phyloP scores from a whole-genome alignment of 2,888 invertebrate genomes.

The Eupithecia inturbata region DNA sequence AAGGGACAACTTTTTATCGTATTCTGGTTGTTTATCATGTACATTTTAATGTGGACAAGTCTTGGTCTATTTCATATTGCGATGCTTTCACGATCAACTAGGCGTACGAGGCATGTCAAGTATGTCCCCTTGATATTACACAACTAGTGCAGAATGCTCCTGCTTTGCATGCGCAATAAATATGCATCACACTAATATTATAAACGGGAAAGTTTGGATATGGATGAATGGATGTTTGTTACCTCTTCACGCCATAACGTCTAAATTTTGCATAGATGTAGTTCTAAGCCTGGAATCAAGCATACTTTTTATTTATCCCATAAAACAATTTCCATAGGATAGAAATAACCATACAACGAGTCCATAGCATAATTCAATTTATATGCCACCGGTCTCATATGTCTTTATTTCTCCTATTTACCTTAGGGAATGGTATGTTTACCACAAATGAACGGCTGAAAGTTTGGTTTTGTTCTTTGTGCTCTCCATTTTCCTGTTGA shows the following conservation, averaged over 20 bases:
- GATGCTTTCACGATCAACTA: constrained; percentile 39
- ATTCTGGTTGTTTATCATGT: constrained; percentile 34
- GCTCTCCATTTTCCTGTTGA: background rate
- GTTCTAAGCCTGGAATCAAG: no score
- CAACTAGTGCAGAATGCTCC: constrained; percentile 54
- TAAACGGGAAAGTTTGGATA: no score
- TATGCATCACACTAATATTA: no score
- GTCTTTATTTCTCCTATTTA: constrained; percentile 44
- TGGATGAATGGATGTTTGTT: no score
- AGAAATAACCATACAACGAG: no score
- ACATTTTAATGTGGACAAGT: constrained; percentile 37
- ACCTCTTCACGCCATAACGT: no score
- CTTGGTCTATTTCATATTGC: constrained; percentile 42
- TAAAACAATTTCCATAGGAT: no score
- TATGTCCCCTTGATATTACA: constrained; percentile 53
- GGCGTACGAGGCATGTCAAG: constrained; percentile 43
- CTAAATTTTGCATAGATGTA: no score
- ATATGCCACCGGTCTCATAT: constrained; percentile 44
- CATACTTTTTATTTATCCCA: no score
- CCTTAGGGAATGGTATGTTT: constrained; percentile 45
- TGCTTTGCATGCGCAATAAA: constrained; percentile 56
- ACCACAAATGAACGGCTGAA: constrained; percentile 23
- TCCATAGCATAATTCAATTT: constrained; percentile 67
- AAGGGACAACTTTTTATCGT: constrained; percentile 37
- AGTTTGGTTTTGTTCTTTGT: background rate